Evolutionary conservation across 2,888 invertebrate genomes (phyloP).

Genomic region (Anthrax anthrax): DNA sequence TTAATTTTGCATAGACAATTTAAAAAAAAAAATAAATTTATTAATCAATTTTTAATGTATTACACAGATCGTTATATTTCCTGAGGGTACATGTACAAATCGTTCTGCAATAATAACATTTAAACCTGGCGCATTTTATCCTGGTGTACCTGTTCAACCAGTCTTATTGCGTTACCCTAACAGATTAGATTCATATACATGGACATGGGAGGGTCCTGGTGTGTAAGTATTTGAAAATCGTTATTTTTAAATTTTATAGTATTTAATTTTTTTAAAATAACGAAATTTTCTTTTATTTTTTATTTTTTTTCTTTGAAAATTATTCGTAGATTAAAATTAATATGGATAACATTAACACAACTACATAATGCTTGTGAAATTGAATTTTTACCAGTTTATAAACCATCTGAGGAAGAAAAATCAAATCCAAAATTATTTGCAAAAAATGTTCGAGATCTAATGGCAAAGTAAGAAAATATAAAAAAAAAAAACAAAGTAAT

Average conservation of each 20-base stretch:
- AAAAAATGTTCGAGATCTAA: conserved; percentile 73
- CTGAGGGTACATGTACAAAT: conserved; percentile 95
- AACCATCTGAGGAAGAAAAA: conserved; percentile 73
- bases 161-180: conserved; percentile 86
- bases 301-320: too few relatives aligned
- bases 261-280: background rate
- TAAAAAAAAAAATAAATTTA: background rate
- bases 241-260: too few relatives aligned
- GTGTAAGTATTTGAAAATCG: conserved; percentile 59
- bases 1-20: conserved; percentile 20
- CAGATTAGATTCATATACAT: conserved; percentile 73
- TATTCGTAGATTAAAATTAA: conserved; percentile 49
- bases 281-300: too few relatives aligned
- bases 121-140: conserved; percentile 87
- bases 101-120: conserved; percentile 79
- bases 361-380: conserved; percentile 78
- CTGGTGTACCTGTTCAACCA: conserved; percentile 90
- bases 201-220: conserved; percentile 92
- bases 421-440: conserved; percentile 78
- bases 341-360: conserved; percentile 82
- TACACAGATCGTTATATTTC: conserved; percentile 72
- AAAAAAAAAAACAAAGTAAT: too few relatives aligned
- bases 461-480: conserved; percentile 70
- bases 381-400: conserved; percentile 85
- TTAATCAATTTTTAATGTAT: conserved; percentile 4